Conservation (phyloP, 2,113 vertebrate genomes). For the Leptocoma aspasia region DNA sequence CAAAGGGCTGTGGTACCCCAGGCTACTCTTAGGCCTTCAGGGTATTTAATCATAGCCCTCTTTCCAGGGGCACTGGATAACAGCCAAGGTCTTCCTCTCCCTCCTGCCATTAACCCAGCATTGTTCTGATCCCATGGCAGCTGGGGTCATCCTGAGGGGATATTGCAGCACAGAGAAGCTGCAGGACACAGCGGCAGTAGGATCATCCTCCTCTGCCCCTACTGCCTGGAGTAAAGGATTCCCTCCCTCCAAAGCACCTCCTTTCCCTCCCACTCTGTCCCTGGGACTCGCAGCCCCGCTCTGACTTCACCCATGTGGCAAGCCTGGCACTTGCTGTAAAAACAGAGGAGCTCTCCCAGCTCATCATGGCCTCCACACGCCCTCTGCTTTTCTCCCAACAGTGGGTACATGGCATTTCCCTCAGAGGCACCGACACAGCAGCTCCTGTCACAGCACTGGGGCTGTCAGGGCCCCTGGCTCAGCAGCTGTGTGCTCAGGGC, state of each 20-base stretch:
- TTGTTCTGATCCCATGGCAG: not conserved
- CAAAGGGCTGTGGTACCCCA: not conserved
- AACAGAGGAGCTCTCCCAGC: not conserved
- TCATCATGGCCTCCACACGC: not conserved
- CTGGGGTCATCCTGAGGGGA: not conserved
- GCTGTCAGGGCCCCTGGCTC: not conserved
- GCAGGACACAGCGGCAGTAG: not conserved
- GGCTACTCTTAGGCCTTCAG: not conserved
- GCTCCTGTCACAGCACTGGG: not conserved
- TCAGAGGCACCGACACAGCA: not conserved
- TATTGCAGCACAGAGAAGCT: accelerated
- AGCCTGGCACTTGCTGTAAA: not conserved
- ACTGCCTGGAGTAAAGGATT: not conserved
- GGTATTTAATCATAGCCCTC: not conserved
- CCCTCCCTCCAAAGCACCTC: not conserved
- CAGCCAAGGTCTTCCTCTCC: not conserved
- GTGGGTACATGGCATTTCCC: accelerated
- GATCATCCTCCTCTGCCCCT: not conserved
- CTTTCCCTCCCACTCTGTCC: not conserved
- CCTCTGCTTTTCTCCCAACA: not conserved
- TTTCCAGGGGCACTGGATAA: not conserved
- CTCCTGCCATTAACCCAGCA: not conserved
- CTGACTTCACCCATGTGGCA: not conserved
- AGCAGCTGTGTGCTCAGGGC: not conserved
- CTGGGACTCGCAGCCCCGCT: not conserved